phyloP scores from a whole-genome alignment of 2,797 vertebrate genomes.

The Macropodus opercularis region DNA sequence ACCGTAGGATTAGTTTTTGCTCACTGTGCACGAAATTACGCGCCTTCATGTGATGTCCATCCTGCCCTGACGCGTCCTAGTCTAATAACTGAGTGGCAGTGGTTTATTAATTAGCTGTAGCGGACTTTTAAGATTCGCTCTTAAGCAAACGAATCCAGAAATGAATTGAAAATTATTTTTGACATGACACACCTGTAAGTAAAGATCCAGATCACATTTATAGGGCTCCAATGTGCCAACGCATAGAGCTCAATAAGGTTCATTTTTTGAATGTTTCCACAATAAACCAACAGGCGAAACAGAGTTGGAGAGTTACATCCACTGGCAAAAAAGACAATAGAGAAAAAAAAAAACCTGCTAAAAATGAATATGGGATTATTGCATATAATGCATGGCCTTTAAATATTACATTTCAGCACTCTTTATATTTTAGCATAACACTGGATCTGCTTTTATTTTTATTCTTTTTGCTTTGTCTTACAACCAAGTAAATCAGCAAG shows the following conservation, averaged over 20 bases:
- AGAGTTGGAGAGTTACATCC: too few species aligned
- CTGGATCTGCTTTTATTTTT: background rate
- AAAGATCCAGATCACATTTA: constrained; percentile 2
- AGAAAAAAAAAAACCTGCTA: background rate
- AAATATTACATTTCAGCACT: background rate
- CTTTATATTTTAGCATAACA: background rate
- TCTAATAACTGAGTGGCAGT: background rate
- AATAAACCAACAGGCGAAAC: background rate
- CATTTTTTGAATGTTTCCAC: constrained; percentile 5
- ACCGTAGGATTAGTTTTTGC: constrained; percentile 53
- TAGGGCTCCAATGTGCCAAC: background rate
- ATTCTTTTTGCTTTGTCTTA: background rate
- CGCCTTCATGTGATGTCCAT: constrained; percentile 1
- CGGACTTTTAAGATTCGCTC: constrained; percentile 5
- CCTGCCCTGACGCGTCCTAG: background rate
- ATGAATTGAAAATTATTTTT: too few species aligned
- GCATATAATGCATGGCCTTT: too few species aligned
- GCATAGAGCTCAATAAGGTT: constrained; percentile 2
- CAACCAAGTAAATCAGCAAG: background rate
- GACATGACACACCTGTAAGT: background rate
- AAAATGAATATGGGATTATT: constrained; percentile 3
- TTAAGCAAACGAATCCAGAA: constrained; percentile 1
- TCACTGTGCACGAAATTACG: constrained; percentile 2
- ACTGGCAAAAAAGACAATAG: background rate
- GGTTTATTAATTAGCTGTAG: background rate